Percentiles rank a stretch among this genome's conserved stretches.
These are phyloP conservation scores for Cephus rjabovi DNA, from an alignment of 2,888 invertebrate species.

Conservation along the genomic window DNA sequence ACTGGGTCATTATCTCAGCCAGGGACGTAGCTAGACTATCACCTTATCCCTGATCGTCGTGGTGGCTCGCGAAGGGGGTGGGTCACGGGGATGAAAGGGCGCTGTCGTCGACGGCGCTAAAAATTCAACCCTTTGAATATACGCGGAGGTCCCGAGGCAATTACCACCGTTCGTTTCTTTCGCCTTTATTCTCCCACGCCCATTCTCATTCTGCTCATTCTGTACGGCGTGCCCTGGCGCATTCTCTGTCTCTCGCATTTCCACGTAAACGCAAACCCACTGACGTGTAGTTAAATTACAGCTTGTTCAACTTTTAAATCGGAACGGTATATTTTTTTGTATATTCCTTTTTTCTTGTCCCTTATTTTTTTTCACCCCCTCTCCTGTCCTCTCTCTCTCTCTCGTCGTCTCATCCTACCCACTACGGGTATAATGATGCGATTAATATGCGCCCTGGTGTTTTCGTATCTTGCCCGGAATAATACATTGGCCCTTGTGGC, in stretches of 20 bases:
- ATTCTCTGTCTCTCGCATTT: neutral
- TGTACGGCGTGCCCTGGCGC: neutral
- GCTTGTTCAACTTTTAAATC: constrained; percentile 13
- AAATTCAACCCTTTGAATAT: neutral
- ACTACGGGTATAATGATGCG: neutral
- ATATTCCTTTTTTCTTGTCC: neutral
- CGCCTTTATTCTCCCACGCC: neutral
- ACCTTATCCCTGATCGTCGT: neutral
- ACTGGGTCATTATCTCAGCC: neutral
- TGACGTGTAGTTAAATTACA: constrained; percentile 5
- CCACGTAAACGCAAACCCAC: neutral
- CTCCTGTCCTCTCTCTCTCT: too few species aligned
- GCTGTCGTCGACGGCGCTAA: neutral
- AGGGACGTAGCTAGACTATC: neutral
- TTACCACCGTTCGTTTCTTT: neutral
- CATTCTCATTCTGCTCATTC: neutral
- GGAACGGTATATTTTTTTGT: neutral
- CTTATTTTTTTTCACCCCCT: neutral
- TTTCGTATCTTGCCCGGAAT: neutral
- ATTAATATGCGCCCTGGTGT: constrained; percentile 10
- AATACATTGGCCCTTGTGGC: neutral
- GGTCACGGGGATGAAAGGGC: neutral
- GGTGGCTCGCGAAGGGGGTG: neutral
- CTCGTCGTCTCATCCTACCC: neutral
- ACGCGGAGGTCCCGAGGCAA: neutral